These are phyloP conservation scores for Archilochus colubris DNA, from an alignment of 2,113 vertebrate species.

Conservation along the genomic window DNA sequence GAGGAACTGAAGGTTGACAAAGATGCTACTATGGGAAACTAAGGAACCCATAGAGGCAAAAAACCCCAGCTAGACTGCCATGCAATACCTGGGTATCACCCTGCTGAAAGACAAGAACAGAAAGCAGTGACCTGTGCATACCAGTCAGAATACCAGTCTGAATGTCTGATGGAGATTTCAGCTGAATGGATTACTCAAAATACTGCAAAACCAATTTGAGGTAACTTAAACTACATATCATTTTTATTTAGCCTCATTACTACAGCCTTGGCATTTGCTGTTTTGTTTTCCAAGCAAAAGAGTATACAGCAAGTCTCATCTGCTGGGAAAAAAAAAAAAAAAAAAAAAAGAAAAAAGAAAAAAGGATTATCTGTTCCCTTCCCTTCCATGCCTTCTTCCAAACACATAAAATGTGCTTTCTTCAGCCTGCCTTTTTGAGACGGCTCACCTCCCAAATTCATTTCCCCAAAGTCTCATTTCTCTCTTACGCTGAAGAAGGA, in stretches of 20 bases:
- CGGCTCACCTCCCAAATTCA: neutral
- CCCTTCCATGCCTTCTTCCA: neutral
- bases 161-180: neutral
- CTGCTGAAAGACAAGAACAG: neutral
- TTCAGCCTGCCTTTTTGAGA: slow-evolving; percentile 5
- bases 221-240: neutral
- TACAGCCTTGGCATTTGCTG: neutral
- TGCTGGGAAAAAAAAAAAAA: neutral
- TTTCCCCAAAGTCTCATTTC: slow-evolving; percentile 27
- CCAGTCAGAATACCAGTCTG: neutral
- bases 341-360: neutral
- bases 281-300: neutral
- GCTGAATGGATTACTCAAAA: neutral
- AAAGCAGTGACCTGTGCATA: fast-evolving
- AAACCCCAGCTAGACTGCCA: neutral
- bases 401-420: neutral
- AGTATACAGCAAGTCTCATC: neutral
- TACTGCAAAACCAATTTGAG: neutral
- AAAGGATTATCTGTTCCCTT: neutral
- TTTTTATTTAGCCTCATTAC: neutral
- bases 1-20: neutral
- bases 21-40: neutral
- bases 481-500: slow-evolving; percentile 47
- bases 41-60: neutral
- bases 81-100: neutral